phyloP scores from a whole-genome alignment of 2,888 invertebrate genomes.

The Tetragonisca angustula region DNA sequence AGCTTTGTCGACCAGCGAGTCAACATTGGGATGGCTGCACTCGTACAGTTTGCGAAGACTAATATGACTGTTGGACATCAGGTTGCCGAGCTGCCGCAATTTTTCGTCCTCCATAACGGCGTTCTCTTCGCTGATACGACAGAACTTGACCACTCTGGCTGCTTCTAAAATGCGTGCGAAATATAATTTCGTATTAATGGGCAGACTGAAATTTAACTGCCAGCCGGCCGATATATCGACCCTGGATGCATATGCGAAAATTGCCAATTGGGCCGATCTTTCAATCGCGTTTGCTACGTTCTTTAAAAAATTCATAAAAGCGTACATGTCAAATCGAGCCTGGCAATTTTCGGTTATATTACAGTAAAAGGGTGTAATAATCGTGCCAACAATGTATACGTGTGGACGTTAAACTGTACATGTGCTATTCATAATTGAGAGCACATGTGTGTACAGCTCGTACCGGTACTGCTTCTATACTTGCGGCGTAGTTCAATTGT shows the following conservation, averaged over 20 bases:
- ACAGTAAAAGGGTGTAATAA: neutral
- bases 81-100: constrained; percentile 88
- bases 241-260: no score
- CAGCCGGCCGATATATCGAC: no score
- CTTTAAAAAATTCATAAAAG: no score
- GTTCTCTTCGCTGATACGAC: constrained; percentile 75
- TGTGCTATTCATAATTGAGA: constrained; percentile 2
- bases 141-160: constrained; percentile 88
- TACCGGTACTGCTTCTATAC: neutral
- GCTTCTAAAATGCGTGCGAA: constrained; percentile 88
- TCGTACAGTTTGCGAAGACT: constrained; percentile 95
- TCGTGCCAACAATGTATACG: neutral
- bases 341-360: no score
- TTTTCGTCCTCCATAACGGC: constrained; percentile 80
- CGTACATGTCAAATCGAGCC: no score
- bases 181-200: neutral
- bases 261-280: no score
- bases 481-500: constrained; percentile 15
- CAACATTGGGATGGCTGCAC: constrained; percentile 95
- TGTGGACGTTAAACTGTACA: neutral
- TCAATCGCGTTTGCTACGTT: no score
- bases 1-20: constrained; percentile 91
- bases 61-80: constrained; percentile 95
- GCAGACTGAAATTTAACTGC: constrained; percentile 8
- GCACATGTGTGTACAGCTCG: no score